Evolutionary conservation across 1,140 invertebrate genomes (phyloP).

Genomic region (Drosophila serrata): DNA sequence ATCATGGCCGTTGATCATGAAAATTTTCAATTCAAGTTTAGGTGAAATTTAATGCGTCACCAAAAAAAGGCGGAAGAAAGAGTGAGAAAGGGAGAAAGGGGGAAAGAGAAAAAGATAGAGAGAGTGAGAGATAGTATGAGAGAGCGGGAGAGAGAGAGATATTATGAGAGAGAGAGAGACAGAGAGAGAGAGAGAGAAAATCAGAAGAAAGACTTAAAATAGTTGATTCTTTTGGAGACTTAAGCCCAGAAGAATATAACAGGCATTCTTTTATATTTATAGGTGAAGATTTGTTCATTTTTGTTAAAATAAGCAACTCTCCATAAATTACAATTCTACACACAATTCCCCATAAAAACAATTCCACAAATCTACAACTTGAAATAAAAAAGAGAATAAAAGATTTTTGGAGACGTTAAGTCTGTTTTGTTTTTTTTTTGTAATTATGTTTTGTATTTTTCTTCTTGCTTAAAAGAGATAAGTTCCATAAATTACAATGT

Average conservation of each 20-base stretch:
- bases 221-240: not conserved
- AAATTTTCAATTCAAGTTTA: constrained; percentile 84
- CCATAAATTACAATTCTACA: not conserved
- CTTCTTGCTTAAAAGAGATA: too few relatives aligned
- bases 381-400: too few relatives aligned
- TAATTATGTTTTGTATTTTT: too few relatives aligned
- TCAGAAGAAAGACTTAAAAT: not conserved
- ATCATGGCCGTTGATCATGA: constrained; percentile 79
- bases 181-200: not conserved
- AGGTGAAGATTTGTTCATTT: not conserved
- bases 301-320: not conserved
- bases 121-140: not conserved
- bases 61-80: constrained; percentile 2
- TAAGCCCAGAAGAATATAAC: not conserved
- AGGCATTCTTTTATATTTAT: not conserved
- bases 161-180: not conserved
- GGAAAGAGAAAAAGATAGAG: not conserved
- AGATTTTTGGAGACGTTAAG: too few relatives aligned
- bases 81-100: not conserved
- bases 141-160: not conserved
- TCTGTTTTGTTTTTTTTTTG: too few relatives aligned
- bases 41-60: constrained; percentile 78
- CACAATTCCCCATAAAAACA: too few relatives aligned
- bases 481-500: too few relatives aligned
- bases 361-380: too few relatives aligned